Evolutionary conservation across 2,113 vertebrate species (phyloP).

Genomic region (Terrapene triunguis): DNA sequence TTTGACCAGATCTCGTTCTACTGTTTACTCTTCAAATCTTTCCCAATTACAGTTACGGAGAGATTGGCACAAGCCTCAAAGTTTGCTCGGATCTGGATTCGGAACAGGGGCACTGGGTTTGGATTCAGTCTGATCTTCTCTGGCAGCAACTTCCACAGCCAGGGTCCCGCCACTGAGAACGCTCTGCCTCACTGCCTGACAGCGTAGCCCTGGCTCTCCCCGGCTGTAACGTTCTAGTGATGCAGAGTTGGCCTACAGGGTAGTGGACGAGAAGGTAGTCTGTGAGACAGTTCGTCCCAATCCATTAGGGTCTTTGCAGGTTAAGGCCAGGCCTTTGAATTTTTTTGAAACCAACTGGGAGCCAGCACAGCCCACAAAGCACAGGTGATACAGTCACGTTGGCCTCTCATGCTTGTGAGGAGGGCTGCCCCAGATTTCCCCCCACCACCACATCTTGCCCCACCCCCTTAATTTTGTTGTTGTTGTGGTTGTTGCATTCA

Average conservation of each 20-base stretch:
- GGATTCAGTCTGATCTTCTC: neutral
- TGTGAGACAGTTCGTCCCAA: neutral
- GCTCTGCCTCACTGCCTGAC: neutral
- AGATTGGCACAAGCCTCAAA: neutral
- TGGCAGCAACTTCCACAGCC: too few species aligned
- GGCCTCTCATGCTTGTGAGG: neutral
- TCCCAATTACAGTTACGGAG: neutral
- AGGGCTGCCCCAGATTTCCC: neutral
- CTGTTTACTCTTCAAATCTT: neutral
- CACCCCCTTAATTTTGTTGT: too few species aligned
- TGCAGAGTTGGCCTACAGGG: neutral
- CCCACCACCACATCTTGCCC: accelerated
- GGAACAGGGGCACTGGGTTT: neutral
- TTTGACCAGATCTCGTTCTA: neutral
- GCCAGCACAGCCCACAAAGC: accelerated
- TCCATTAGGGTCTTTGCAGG: neutral
- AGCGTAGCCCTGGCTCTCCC: neutral
- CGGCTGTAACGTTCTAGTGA: neutral
- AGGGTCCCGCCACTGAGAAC: neutral
- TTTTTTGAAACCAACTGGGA: neutral
- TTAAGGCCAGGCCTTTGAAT: neutral
- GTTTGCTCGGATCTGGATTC: neutral
- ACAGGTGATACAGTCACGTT: neutral
- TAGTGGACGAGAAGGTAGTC: neutral
- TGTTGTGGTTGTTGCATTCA: neutral